Evolutionary conservation across 1,140 invertebrate genomes (phyloP).

Genomic region (Argopecten irradians): DNA sequence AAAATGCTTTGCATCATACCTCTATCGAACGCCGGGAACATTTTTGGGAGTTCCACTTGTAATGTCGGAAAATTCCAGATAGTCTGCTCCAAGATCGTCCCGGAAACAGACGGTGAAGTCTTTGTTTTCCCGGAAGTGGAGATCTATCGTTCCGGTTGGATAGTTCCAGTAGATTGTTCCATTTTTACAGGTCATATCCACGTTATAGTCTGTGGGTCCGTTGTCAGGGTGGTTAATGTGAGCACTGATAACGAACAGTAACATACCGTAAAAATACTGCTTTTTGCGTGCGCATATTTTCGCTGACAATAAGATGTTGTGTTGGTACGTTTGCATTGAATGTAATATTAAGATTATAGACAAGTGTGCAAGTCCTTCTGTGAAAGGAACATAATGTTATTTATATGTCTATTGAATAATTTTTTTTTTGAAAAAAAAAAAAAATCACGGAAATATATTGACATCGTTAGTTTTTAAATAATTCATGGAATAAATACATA

Average conservation of each 20-base stretch:
- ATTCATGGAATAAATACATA: no score
- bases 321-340: no score
- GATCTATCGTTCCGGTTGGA: not conserved
- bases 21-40: not conserved
- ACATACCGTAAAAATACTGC: no score
- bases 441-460: no score
- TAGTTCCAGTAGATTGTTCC: not conserved
- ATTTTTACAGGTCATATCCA: not conserved
- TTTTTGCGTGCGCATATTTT: no score
- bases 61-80: not conserved
- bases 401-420: no score
- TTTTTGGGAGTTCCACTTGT: not conserved
- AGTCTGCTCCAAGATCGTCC: conserved; percentile 5
- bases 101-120: not conserved
- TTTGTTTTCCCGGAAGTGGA: not conserved
- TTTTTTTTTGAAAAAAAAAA: no score
- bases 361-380: no score
- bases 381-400: no score
- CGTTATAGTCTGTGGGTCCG: not conserved
- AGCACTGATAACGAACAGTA: not conserved
- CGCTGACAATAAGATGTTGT: no score
- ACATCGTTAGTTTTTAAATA: no score
- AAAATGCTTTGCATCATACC: not conserved
- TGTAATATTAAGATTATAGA: no score
- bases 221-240: conserved; percentile 5